A percentile compares a stretch with the other conserved stretches of the same genome.
Evolutionary conservation across 1,140 invertebrate genomes (phyloP).

Genomic region (Aricia agestis): DNA sequence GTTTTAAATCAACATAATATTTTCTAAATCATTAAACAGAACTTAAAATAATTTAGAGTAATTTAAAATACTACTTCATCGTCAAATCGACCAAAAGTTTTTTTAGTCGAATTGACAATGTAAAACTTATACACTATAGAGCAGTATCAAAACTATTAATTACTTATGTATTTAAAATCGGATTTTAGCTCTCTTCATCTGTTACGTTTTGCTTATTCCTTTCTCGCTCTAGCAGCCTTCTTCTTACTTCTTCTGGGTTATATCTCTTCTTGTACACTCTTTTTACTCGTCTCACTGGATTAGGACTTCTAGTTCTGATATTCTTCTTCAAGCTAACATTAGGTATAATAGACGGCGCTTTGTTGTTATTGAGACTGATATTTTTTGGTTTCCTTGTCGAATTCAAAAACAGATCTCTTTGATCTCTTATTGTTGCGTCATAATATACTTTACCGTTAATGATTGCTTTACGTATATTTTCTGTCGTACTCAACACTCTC

Average conservation of each 20-base stretch:
- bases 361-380: conserved; percentile 47
- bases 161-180: not conserved
- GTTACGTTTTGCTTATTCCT: conserved; percentile 41
- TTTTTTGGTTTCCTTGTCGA: conserved; percentile 49
- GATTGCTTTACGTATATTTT: conserved; percentile 61
- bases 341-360: conserved; percentile 40
- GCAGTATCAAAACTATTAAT: conserved; percentile 17
- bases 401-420: conserved; percentile 51
- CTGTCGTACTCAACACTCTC: conserved; percentile 58
- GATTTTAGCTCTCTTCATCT: conserved; percentile 24
- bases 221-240: conserved; percentile 62
- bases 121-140: conserved; percentile 9
- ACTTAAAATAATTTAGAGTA: not conserved
- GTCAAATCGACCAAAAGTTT: conserved; percentile 58
- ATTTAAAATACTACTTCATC: conserved; percentile 33
- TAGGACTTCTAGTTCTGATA: conserved; percentile 54
- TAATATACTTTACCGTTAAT: conserved; percentile 69
- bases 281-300: conserved; percentile 59
- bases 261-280: conserved; percentile 64
- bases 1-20: too few species aligned
- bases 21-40: not conserved
- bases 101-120: conserved; percentile 34
- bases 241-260: conserved; percentile 67
- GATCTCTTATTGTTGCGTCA: conserved; percentile 59
- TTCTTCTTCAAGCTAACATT: conserved; percentile 51